phyloP scores from a whole-genome alignment of 2,113 vertebrate genomes.

The Albula goreensis region DNA sequence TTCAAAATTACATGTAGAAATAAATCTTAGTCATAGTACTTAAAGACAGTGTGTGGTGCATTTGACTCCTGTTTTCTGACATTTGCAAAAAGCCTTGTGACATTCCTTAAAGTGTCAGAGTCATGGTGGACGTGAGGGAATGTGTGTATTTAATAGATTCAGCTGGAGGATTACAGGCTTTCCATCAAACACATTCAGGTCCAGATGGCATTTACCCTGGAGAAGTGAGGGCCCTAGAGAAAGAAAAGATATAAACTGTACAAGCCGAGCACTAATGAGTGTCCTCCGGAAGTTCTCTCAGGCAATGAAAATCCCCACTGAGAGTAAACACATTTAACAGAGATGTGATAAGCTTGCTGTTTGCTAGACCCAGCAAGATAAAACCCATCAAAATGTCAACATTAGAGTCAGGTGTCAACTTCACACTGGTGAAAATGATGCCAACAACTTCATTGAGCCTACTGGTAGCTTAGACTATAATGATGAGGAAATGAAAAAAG shows the following conservation, averaged over 20 bases:
- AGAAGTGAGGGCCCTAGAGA: neutral
- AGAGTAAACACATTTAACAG: neutral
- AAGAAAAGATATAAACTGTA: neutral
- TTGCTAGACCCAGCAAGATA: neutral
- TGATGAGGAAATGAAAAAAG: too few relatives aligned
- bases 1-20: neutral
- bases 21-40: neutral
- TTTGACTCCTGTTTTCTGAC: neutral
- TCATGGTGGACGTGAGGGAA: slow-evolving; percentile 15
- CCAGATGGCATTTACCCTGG: slow-evolving; percentile 33
- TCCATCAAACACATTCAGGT: slow-evolving; percentile 25
- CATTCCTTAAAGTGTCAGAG: neutral
- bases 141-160: slow-evolving; percentile 26
- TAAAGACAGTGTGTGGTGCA: neutral
- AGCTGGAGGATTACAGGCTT: slow-evolving; percentile 26
- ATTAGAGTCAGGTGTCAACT: neutral
- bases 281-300: neutral
- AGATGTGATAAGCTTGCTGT: neutral
- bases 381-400: neutral
- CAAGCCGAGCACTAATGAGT: neutral
- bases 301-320: slow-evolving; percentile 1
- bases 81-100: neutral
- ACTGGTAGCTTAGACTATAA: too few relatives aligned
- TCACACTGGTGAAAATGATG: neutral
- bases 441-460: too few relatives aligned